These are phyloP conservation scores for Geopemphigus sp. DNA, from an alignment of 1,140 invertebrate genomes.

Conservation along the genomic window DNA sequence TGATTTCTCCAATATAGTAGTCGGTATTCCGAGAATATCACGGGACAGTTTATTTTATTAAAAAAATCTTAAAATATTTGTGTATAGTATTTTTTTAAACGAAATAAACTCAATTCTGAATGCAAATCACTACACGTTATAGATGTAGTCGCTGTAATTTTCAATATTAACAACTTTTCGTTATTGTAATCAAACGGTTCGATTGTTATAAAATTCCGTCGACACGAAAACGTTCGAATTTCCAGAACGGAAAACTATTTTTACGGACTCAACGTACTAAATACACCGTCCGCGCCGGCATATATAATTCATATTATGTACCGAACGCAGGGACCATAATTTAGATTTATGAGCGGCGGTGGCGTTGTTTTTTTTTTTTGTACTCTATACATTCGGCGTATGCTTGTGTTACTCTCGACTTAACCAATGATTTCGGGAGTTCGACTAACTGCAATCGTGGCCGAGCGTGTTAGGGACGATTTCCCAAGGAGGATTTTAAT, in stretches of 20 bases:
- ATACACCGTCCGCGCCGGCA: no score
- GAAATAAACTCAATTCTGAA: no score
- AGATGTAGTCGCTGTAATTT: no score
- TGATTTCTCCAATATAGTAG: no score
- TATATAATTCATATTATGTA: not conserved
- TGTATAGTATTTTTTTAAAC: no score
- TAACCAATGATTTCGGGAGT: not conserved
- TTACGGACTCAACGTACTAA: not conserved
- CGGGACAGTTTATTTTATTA: no score
- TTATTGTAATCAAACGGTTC: no score
- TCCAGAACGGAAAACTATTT: not conserved
- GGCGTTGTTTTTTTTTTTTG: not conserved
- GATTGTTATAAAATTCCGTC: not conserved
- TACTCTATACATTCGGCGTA: not conserved
- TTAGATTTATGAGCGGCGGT: not conserved
- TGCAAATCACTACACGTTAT: no score
- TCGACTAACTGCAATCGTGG: not conserved
- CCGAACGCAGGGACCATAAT: not conserved
- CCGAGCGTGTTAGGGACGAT: not conserved
- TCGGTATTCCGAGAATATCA: no score
- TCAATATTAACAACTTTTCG: no score
- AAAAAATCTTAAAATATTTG: no score
- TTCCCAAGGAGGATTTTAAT: conserved; percentile 1
- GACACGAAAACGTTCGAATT: not conserved
- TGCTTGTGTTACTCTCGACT: not conserved